These are phyloP conservation scores for Marmota flaviventris DNA, from an alignment of 2,113 vertebrate species.

Conservation along the genomic window DNA sequence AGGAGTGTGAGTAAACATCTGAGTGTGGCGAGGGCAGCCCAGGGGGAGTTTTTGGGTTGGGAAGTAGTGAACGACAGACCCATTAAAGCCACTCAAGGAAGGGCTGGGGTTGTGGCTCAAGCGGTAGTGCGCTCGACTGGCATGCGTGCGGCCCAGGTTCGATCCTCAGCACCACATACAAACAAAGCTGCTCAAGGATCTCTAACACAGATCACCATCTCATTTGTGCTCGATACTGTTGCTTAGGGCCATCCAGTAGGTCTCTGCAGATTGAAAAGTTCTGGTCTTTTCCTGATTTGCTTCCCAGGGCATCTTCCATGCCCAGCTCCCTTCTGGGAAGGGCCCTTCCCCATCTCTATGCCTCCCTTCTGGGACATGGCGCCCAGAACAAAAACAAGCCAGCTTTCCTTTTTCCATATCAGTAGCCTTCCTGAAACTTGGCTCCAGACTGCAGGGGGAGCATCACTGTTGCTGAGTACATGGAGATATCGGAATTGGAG, in stretches of 20 bases:
- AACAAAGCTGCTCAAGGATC: neutral
- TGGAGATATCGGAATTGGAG: no score
- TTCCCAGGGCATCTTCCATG: neutral
- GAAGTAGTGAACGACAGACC: neutral
- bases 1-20: neutral
- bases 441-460: neutral
- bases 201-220: neutral
- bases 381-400: neutral
- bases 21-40: neutral
- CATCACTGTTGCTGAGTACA: neutral
- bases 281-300: neutral
- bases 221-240: neutral
- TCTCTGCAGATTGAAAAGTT: neutral
- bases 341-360: neutral
- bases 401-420: neutral
- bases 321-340: neutral
- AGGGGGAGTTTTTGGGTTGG: neutral
- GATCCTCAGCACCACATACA: no score
- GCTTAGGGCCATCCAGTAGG: neutral
- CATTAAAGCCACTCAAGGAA: neutral
- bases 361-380: neutral
- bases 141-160: no score
- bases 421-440: neutral
- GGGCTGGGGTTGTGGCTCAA: no score
- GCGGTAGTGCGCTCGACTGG: no score